Base-by-base conservation (phyloP, 1,140 invertebrate genomes). In the Dreissena rostriformis region DNA sequence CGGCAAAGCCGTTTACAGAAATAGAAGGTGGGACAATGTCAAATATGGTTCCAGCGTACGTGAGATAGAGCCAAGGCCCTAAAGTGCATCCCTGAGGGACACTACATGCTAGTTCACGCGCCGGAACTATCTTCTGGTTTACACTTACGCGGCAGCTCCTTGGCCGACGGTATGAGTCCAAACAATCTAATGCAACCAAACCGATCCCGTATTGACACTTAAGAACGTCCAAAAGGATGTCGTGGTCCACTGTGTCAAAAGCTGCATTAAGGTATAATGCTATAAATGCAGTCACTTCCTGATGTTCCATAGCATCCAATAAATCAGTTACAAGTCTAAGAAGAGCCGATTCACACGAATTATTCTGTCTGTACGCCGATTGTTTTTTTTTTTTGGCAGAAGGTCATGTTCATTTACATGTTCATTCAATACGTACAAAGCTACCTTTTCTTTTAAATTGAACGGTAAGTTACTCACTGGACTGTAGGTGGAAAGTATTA, bases 31-130 rank as follows among this genome's bases (percentile, higher is more conserved):
- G 70, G 57, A 85, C 63, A 51, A 79, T 68, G 28, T 80, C 76
- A 80, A 85, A 85, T 28, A 80, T n/a, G 6, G 83, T 85, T 15
- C 76, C 83, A 15, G 72, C 77, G 39, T 86, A 81, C 2, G 73
- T 65, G n/a, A 81, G 61, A 29, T 81, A 82, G 14, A 86, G 76
- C 78, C 72, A 76, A 6, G 78, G 55, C 7, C 79, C 79, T 51
- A 77, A 73, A 67, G 73, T 82, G 39, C 78, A 77, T 17, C 84
- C 65, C 28, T 86, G 84, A 19, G 61, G 74, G 28, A 84, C 82
- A 65, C 74, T 72, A 52, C 65, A 84, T 10, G 29, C 15, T 17
- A 79, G 76, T 14, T 71, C 53, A 22, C 61, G 29, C n/a, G 15
- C 2, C 24, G 73, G 65, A 61, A 78, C 82, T 8, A 67, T 6